These are phyloP conservation scores for Ctenoplectra terminalis DNA, from an alignment of 1,140 invertebrate genomes.

Conservation along the genomic window DNA sequence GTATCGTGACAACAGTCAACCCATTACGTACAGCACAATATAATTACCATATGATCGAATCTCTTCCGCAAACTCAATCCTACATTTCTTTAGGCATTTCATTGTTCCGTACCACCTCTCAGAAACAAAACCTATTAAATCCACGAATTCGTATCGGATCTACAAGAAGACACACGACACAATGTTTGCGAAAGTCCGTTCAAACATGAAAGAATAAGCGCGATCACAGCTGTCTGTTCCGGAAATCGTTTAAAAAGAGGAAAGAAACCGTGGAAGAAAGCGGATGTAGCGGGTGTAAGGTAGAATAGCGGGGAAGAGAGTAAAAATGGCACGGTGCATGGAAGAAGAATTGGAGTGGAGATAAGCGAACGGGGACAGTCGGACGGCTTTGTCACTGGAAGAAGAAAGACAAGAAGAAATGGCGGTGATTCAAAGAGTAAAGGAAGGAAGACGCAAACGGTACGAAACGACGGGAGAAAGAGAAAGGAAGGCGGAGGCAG, in stretches of 20 bases:
- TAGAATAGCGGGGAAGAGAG: not conserved
- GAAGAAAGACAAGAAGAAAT: not conserved
- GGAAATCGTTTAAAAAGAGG: not conserved
- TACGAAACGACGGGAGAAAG: not conserved
- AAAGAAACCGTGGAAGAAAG: not conserved
- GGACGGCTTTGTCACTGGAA: not conserved
- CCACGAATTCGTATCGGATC: not conserved
- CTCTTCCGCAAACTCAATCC: too few species aligned
- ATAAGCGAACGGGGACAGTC: not conserved
- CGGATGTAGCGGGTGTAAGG: not conserved
- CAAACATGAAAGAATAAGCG: not conserved
- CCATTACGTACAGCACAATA: too few species aligned
- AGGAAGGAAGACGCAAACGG: slow-evolving; percentile 42
- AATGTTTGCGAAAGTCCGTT: not conserved
- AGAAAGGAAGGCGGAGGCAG: slow-evolving; percentile 37
- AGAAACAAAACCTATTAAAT: not conserved
- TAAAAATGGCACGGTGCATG: not conserved
- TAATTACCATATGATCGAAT: too few species aligned
- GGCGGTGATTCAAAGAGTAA: slow-evolving; percentile 42
- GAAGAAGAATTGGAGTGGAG: not conserved
- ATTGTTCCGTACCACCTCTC: not conserved
- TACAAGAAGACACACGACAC: too few species aligned
- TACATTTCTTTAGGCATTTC: not conserved
- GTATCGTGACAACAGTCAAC: too few species aligned
- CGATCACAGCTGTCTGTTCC: not conserved